A percentile compares a stretch with the other conserved stretches of the same genome.
These are phyloP conservation scores for Archips crataeganus DNA, from an alignment of 2,888 invertebrate species.

Conservation along the genomic window DNA sequence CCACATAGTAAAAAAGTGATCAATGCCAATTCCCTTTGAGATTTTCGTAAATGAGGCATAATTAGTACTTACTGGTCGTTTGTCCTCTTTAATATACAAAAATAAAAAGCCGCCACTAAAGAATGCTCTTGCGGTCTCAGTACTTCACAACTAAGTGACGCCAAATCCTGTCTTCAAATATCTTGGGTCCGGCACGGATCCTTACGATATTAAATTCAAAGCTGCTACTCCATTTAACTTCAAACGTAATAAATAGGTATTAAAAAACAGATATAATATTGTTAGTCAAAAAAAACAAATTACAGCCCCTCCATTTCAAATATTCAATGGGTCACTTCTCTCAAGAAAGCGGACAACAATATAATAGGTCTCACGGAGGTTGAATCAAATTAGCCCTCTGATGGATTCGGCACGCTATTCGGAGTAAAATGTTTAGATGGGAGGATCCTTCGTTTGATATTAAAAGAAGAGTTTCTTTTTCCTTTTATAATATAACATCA, in stretches of 20 bases:
- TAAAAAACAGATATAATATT: constrained; percentile 8
- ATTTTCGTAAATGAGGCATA: not conserved
- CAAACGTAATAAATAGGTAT: not conserved
- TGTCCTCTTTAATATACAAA: not conserved
- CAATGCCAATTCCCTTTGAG: too few relatives aligned
- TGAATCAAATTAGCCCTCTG: constrained; percentile 31
- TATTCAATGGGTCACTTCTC: constrained; percentile 31
- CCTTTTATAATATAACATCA: not conserved
- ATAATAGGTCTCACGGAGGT: constrained; percentile 22
- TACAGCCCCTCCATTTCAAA: constrained; percentile 22
- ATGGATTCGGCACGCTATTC: constrained; percentile 20
- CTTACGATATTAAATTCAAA: constrained; percentile 4
- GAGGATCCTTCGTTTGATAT: not conserved
- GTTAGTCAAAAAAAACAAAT: constrained; percentile 25
- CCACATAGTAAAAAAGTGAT: too few relatives aligned
- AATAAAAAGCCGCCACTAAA: not conserved
- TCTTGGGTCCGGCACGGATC: not conserved
- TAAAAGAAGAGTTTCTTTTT: not conserved
- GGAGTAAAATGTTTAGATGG: constrained; percentile 6
- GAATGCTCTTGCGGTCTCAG: not conserved
- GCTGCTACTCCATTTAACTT: not conserved
- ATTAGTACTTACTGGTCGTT: not conserved
- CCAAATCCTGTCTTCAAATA: not conserved
- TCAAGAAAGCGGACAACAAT: constrained; percentile 12
- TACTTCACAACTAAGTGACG: constrained; percentile 1